Percentiles rank a stretch among this genome's conserved stretches.
Conservation (phyloP, 2,888 invertebrate genomes). For the Acleris cristana region DNA sequence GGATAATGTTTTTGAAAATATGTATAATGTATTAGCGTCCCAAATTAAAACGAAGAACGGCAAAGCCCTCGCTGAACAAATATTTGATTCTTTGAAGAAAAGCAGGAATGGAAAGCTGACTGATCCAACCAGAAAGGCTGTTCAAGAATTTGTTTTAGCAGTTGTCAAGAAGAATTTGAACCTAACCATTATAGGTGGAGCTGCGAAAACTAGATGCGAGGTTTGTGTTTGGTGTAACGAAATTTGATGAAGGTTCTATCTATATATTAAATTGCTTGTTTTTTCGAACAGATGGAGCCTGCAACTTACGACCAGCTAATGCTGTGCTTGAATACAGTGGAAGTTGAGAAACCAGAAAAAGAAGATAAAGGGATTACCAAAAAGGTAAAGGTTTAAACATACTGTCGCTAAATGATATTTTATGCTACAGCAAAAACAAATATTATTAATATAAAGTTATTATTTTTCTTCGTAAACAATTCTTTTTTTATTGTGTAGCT, state of each 20-base stretch:
- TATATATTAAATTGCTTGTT: neutral
- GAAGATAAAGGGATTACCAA: constrained; percentile 61
- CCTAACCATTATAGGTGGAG: constrained; percentile 73
- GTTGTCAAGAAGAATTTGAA: constrained; percentile 71
- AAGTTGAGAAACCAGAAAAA: constrained; percentile 51
- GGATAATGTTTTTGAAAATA: constrained; percentile 75
- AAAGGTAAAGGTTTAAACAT: no score
- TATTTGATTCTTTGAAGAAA: constrained; percentile 59
- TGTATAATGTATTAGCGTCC: constrained; percentile 69
- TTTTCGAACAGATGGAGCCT: constrained; percentile 62
- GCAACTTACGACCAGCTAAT: constrained; percentile 69
- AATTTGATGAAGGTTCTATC: neutral
- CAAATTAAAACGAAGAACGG: constrained; percentile 59
- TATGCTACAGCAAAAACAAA: no score
- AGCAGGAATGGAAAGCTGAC: constrained; percentile 73
- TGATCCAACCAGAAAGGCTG: constrained; percentile 52
- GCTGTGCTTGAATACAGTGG: constrained; percentile 65
- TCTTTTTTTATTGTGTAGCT: no score
- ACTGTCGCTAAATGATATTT: no score
- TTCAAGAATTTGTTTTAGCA: constrained; percentile 68
- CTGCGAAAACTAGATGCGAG: constrained; percentile 77
- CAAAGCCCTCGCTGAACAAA: constrained; percentile 61
- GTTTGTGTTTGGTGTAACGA: constrained; percentile 45
- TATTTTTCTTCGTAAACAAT: no score
- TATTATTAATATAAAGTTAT: no score